Conservation (phyloP, 2,888 invertebrate species). For the Nomada flava region DNA sequence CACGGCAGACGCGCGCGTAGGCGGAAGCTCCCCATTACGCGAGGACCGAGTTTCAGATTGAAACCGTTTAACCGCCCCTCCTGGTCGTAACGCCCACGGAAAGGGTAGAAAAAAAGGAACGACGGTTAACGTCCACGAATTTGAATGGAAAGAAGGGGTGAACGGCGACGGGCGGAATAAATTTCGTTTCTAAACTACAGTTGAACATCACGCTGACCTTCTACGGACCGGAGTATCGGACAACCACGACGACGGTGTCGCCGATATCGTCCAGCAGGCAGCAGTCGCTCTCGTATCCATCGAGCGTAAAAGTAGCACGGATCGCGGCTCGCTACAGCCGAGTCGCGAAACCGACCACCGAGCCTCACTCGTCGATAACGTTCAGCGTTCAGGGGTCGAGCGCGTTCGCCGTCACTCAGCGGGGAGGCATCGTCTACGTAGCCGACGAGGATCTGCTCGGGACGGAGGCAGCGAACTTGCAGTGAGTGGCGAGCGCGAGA, state of each 20-base stretch:
- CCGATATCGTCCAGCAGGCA: conserved; percentile 68
- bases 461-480: conserved; percentile 82
- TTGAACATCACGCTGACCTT: conserved; percentile 79
- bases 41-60: conserved; percentile 24
- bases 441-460: conserved; percentile 84
- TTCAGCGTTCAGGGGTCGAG: conserved; percentile 71
- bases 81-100: conserved; percentile 20
- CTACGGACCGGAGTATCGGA: conserved; percentile 77
- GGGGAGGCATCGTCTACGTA: conserved; percentile 87
- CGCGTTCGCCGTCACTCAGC: conserved; percentile 86
- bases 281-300: conserved; percentile 72
- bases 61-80: conserved; percentile 22
- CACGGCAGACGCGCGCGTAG: conserved; percentile 47
- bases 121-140: too few species aligned
- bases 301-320: conserved; percentile 70
- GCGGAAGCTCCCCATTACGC: conserved; percentile 51
- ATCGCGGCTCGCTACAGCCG: conserved; percentile 74
- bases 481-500: conserved; percentile 74
- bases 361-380: conserved; percentile 46
- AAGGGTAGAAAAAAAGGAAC: neutral
- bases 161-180: too few species aligned
- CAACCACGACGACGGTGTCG: conserved; percentile 74
- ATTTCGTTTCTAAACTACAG: conserved; percentile 59
- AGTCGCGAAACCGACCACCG: conserved; percentile 75
- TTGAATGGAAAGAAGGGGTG: too few species aligned